Evolutionary conservation across 2,888 invertebrate species (phyloP).

Genomic region (Rhodophaea formosa): DNA sequence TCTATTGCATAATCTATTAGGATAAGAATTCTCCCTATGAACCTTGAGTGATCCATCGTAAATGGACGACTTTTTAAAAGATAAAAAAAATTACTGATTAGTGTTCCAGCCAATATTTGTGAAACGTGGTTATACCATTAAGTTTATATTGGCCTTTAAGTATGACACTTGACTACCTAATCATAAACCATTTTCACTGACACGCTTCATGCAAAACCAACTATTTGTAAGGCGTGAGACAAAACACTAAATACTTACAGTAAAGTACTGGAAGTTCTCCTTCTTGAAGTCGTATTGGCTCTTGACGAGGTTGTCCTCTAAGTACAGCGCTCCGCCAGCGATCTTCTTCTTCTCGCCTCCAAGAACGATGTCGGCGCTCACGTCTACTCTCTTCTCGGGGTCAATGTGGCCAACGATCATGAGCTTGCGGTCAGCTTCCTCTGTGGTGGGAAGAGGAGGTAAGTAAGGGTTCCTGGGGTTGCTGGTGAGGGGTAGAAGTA

Average conservation of each 20-base stretch:
- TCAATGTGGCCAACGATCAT: conserved; percentile 79
- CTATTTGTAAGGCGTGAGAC: too few species aligned
- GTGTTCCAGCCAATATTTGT: too few species aligned
- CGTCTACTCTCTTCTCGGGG: conserved; percentile 82
- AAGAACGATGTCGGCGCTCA: conserved; percentile 78
- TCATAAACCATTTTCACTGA: too few species aligned
- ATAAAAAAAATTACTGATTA: too few species aligned
- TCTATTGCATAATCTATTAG: too few species aligned
- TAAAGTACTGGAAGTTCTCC: conserved; percentile 80
- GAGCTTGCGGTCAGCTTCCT: conserved; percentile 76
- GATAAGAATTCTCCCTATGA: too few species aligned
- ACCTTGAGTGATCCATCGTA: too few species aligned
- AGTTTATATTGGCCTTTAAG: too few species aligned
- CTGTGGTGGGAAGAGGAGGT: conserved; percentile 35
- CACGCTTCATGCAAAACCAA: too few species aligned
- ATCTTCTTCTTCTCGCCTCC: conserved; percentile 81
- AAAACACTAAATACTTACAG: conserved; percentile 61
- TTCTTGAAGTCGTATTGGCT: conserved; percentile 82
- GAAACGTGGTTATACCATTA: too few species aligned
- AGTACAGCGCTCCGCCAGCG: conserved; percentile 78
- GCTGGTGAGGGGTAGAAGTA: not conserved
- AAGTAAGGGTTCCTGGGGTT: not conserved
- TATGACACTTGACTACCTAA: too few species aligned
- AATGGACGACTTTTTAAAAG: too few species aligned
- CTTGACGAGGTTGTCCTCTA: conserved; percentile 84